Base-by-base conservation (phyloP, 2,797 vertebrate species). In the Esox masquinongy region DNA sequence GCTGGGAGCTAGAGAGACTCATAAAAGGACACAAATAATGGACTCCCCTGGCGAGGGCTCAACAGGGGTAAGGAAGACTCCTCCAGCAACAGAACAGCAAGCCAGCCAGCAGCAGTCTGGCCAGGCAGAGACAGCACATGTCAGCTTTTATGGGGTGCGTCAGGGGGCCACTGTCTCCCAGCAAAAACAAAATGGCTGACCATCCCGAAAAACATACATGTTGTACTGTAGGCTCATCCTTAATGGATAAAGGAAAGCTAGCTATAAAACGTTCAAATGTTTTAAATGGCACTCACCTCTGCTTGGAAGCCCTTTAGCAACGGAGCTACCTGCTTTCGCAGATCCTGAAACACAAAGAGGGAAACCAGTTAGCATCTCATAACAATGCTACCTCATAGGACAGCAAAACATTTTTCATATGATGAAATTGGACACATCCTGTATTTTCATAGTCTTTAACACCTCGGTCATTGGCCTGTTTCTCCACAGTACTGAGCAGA, bases 241-340 rank as follows among this genome's bases (percentile, higher is more conserved):
- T 61, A 61, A 61, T 24, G n/a, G 56, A 61, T 61, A 26, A 24
- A 61, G 56, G 56, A 61, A 61, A 24, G 56, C 56, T 24, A 24
- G n/a, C n/a, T 26, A 24, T 17, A 34, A 56, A 36, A 31, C 14
- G 6, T 39, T 26, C 19, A 31, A 17, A 17, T 14, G 24, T 53
- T 29, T 16, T 26, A 36, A 68, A 53, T 36, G 67, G 26, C 22
- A 75, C 94, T 95, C 92, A 97, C 96, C 95, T 97, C 95, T 82
- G 95, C 94, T 88, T 97, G 96, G 92, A 97, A 96, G 90, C 96
- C 96, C 91, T 97, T 96, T 89, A 97, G 91, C 77, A 97, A 88
- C 0, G 96, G 95, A 82, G 95, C 95, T 95, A 96, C 95, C 94
- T 96, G 94, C 93, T 97, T 96, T 86, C 95, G 95, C 88, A 97